Percentiles rank a stretch among this genome's conserved stretches.
Evolutionary conservation across 2,113 vertebrate genomes (phyloP).

Genomic region (Bungarus multicinctus): DNA sequence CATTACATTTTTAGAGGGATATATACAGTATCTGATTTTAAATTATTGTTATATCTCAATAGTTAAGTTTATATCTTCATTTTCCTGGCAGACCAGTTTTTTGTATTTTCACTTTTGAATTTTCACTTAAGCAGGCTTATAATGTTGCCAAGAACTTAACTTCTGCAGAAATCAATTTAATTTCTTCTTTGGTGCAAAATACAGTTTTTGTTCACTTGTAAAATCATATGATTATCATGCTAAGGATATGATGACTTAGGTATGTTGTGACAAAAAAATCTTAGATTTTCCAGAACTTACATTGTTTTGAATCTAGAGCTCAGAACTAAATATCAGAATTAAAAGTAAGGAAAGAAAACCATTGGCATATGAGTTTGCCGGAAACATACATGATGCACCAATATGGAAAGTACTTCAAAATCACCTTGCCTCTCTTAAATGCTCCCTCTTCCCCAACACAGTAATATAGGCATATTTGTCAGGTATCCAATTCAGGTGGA

Average conservation of each 20-base stretch:
- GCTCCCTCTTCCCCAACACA: background rate
- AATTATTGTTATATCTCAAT: background rate
- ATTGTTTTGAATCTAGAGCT: background rate
- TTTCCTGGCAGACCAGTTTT: background rate
- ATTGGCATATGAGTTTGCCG: background rate
- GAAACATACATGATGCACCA: background rate
- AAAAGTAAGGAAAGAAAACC: background rate
- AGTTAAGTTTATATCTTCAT: background rate
- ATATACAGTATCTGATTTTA: background rate
- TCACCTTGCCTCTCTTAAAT: background rate
- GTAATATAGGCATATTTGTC: background rate
- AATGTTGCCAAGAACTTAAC: background rate
- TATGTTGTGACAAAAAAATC: background rate
- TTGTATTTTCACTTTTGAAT: too few relatives aligned
- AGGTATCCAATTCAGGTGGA: background rate
- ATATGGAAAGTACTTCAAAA: background rate
- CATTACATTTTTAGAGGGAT: background rate
- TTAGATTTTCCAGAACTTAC: background rate
- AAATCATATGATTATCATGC: background rate
- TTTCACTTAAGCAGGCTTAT: background rate
- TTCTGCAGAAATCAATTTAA: background rate
- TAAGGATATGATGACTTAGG: background rate
- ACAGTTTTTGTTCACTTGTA: too few relatives aligned
- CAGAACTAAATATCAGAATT: background rate
- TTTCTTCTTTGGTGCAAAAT: background rate